These are phyloP conservation scores for Zootermopsis nevadensis DNA, from an alignment of 2,888 invertebrate species.

Conservation along the genomic window DNA sequence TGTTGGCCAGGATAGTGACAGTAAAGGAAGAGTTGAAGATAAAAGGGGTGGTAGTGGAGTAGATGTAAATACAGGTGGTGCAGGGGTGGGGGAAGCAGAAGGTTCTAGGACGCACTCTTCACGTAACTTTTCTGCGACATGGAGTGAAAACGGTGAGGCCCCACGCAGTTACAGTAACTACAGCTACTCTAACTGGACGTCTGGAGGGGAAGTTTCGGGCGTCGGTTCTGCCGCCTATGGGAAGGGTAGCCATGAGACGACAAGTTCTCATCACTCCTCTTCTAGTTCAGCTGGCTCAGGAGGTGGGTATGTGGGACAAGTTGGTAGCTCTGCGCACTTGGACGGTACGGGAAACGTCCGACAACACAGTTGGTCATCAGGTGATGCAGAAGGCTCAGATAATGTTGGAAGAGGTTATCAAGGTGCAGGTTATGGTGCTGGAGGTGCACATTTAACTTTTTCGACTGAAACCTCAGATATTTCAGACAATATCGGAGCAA, in stretches of 20 bases:
- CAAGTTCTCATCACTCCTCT: neutral
- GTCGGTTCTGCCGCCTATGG: constrained; percentile 6
- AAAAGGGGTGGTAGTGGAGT: too few species aligned
- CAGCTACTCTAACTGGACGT: constrained; percentile 26
- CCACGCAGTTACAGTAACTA: constrained; percentile 13
- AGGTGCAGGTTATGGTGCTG: neutral
- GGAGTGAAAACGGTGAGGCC: neutral
- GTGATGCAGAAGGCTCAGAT: neutral
- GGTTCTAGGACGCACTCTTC: constrained; percentile 1
- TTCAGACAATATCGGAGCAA: neutral
- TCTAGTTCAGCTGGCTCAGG: neutral
- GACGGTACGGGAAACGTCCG: neutral
- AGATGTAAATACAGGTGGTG: too few species aligned
- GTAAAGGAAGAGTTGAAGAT: neutral
- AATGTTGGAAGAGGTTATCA: neutral
- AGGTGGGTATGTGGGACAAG: neutral
- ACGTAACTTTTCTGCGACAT: constrained; percentile 9
- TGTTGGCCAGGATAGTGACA: too few species aligned
- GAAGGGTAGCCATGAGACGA: neutral
- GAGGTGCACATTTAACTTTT: neutral
- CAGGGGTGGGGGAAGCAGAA: neutral
- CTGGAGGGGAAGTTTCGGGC: neutral
- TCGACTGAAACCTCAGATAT: constrained; percentile 33
- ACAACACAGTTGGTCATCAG: neutral
- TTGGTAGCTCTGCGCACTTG: neutral